phyloP scores from a whole-genome alignment of 1,140 invertebrate species.

The Camponotus floridanus region DNA sequence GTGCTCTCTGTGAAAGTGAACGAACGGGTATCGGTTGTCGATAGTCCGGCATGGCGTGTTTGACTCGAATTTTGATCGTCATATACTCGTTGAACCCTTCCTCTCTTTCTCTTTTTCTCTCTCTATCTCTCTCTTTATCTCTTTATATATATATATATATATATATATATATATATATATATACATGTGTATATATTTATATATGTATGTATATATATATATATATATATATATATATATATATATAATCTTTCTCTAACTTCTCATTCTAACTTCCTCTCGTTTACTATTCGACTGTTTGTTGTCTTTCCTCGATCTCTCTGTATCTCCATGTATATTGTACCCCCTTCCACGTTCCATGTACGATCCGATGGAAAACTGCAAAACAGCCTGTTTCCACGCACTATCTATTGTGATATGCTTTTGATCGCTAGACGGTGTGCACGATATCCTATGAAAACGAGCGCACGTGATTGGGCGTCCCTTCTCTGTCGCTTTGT shows the following conservation, averaged over 20 bases:
- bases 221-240: background rate
- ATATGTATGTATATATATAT: background rate
- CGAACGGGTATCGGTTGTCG: constrained; percentile 38
- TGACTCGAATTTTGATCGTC: constrained; percentile 35
- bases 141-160: constrained; percentile 8
- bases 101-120: background rate
- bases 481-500: constrained; percentile 86
- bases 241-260: background rate
- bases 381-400: constrained; percentile 54
- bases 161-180: background rate
- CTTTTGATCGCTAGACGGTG: constrained; percentile 83
- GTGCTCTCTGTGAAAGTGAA: constrained; percentile 25
- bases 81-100: constrained; percentile 44
- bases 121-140: constrained; percentile 33
- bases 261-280: constrained; percentile 38
- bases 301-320: constrained; percentile 1
- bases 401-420: constrained; percentile 67
- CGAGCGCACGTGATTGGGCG: constrained; percentile 85
- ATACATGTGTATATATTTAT: background rate
- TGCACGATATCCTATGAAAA: constrained; percentile 79
- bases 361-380: constrained; percentile 46
- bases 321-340: background rate
- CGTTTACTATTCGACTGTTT: constrained; percentile 29
- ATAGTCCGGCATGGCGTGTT: constrained; percentile 30
- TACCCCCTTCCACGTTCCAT: background rate